These are phyloP conservation scores for Myxocyprinus asiaticus DNA, from an alignment of 2,113 vertebrate genomes.

Conservation along the genomic window DNA sequence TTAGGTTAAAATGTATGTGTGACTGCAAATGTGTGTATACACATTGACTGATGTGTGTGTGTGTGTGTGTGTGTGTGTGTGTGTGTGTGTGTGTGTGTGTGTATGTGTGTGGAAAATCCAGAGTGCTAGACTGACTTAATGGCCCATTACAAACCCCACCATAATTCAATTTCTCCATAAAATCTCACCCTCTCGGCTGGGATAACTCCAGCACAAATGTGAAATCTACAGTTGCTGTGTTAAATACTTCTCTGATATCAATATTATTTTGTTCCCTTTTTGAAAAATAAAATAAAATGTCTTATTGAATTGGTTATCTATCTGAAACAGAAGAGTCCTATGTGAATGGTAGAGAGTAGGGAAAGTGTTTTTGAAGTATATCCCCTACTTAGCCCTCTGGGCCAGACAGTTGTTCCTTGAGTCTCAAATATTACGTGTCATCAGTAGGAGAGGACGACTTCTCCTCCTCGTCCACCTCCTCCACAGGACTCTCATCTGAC, in stretches of 20 bases:
- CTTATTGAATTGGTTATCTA: slow-evolving; percentile 74
- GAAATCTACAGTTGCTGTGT: slow-evolving; percentile 85
- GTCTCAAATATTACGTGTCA: slow-evolving; percentile 74
- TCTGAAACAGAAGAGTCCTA: slow-evolving; percentile 61
- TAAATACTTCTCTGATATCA: slow-evolving; percentile 73
- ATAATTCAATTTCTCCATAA: slow-evolving; percentile 59
- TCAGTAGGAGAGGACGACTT: slow-evolving; percentile 76
- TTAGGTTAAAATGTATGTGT: not conserved
- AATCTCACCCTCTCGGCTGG: slow-evolving; percentile 59
- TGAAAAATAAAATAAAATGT: slow-evolving; percentile 78
- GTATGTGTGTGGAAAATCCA: slow-evolving; percentile 60
- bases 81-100: too few species aligned
- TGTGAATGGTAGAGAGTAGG: slow-evolving; percentile 22
- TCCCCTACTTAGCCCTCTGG: slow-evolving; percentile 29
- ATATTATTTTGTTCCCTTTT: slow-evolving; percentile 76
- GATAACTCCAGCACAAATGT: slow-evolving; percentile 62
- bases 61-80: slow-evolving; percentile 50
- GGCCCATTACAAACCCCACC: slow-evolving; percentile 58
- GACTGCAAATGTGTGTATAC: slow-evolving; percentile 31
- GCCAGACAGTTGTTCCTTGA: slow-evolving; percentile 21
- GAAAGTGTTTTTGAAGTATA: slow-evolving; percentile 43
- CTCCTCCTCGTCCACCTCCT: slow-evolving; percentile 74
- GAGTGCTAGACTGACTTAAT: slow-evolving; percentile 73
- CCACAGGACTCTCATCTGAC: slow-evolving; percentile 75
- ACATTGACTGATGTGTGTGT: slow-evolving; percentile 61